Base-by-base conservation (phyloP, 2,797 vertebrate species). In the Pterois miles region DNA sequence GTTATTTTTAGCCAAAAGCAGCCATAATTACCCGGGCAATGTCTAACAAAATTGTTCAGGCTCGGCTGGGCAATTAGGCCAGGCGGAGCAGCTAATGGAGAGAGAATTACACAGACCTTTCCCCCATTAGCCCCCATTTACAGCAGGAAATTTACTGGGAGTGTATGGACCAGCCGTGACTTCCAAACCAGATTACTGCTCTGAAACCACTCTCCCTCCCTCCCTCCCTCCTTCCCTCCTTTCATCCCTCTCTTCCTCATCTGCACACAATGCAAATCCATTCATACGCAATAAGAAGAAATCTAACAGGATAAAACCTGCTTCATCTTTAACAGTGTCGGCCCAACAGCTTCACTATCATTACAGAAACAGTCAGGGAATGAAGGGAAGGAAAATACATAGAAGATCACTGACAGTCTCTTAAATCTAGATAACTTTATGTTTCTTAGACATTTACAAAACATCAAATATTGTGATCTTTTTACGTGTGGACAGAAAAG, bases 31-130 rank as follows among this genome's bases (percentile, higher is more conserved):
- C 87, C 88, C 83, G 20, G 90, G 91, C 92, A 93, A 92, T 83
- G 89, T 91, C 92, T 93, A 94, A 95, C 93, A 77, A 94, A 94
- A 95, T 94, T 93, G 94, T 94, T 94, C 92, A 93, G 92, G 93
- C 94, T 94, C 82, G 88, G 91, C 90, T 91, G 90, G 91, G 89
- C 93, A 94, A 96, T 96, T 95, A 95, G 94, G 92, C 82, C 92
- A 83, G 86, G 88, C 92, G 76, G 89, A 93, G 91, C 89, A 46
- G 88, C 93, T 94, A 94, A 95, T 95, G 93, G 93, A 92, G 89
- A 90, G 87, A 91, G 91, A 93, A 95, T 94, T 94, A 94, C 92
- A 92, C 91, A 92, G 93, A 94, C 91, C 92, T 93, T 88, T 93
- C 89, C 85, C 89, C 94, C 91, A 95, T 95, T 95, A 94, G 92